phyloP scores from a whole-genome alignment of 1,140 invertebrate species.

The Amyelois transitella region DNA sequence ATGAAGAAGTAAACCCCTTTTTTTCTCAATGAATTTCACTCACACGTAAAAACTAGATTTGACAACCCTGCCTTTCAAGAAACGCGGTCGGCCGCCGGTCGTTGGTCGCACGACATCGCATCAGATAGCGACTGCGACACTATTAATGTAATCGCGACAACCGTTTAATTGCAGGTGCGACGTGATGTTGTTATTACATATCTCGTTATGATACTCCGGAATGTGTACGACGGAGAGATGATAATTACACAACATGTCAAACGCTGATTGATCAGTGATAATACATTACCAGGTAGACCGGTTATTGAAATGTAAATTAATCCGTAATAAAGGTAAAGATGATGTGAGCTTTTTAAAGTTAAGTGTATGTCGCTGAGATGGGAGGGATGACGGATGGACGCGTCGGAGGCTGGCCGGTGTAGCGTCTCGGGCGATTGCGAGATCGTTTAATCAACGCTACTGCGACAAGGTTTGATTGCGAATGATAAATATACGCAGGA shows the following conservation, averaged over 20 bases:
- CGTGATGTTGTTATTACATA: constrained; percentile 38
- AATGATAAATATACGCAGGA: constrained; percentile 48
- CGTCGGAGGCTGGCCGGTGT: constrained; percentile 14
- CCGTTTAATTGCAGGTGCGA: constrained; percentile 48
- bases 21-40: too few species aligned
- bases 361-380: background rate
- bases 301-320: constrained; percentile 37
- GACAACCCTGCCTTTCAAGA: background rate
- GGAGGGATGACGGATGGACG: constrained; percentile 2
- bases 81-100: background rate
- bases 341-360: constrained; percentile 12
- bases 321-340: constrained; percentile 29
- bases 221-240: constrained; percentile 21
- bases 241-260: constrained; percentile 59
- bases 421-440: constrained; percentile 25
- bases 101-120: constrained; percentile 12
- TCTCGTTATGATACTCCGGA: constrained; percentile 15
- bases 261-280: constrained; percentile 53
- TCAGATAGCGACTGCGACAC: constrained; percentile 46
- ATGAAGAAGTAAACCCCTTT: too few species aligned
- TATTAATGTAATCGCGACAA: constrained; percentile 40
- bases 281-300: constrained; percentile 24
- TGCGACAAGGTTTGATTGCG: constrained; percentile 50
- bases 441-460: constrained; percentile 53
- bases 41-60: background rate